Evolutionary conservation across 2,797 vertebrate species (phyloP).

Genomic region (Masticophis lateralis): DNA sequence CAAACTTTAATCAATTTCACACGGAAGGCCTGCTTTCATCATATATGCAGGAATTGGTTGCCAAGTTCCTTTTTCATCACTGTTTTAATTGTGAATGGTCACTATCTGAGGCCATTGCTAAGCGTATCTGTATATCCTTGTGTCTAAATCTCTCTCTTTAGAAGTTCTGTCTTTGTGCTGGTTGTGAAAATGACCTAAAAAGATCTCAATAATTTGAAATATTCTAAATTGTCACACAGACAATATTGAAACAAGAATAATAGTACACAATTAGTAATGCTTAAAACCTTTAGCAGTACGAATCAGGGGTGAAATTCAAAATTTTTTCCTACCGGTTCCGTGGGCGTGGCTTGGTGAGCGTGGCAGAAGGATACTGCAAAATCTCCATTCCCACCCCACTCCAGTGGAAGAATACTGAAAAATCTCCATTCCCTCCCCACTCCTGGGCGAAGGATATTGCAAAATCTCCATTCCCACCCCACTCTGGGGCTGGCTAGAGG

Average conservation of each 20-base stretch:
- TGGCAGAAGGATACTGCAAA: too few relatives aligned
- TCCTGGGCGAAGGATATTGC: too few relatives aligned
- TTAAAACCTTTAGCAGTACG: not conserved
- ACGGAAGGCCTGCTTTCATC: not conserved
- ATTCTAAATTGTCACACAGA: not conserved
- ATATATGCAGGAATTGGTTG: not conserved
- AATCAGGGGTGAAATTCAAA: not conserved
- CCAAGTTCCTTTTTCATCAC: not conserved
- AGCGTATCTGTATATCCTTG: not conserved
- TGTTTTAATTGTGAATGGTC: not conserved
- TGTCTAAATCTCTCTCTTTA: not conserved
- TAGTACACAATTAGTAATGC: not conserved
- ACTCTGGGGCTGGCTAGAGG: too few relatives aligned
- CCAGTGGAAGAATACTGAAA: too few relatives aligned
- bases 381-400: too few relatives aligned
- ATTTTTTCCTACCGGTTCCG: too few relatives aligned
- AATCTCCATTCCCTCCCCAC: too few relatives aligned
- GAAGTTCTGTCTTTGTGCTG: not conserved
- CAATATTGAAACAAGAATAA: constrained; percentile 3
- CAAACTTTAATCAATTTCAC: not conserved
- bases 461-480: too few relatives aligned
- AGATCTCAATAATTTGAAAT: constrained; percentile 1
- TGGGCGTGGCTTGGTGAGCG: too few relatives aligned
- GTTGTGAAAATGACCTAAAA: not conserved
- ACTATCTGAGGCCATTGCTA: not conserved